These are phyloP conservation scores for Chromobotia macracanthus DNA, from an alignment of 2,797 vertebrate genomes.

Conservation along the genomic window DNA sequence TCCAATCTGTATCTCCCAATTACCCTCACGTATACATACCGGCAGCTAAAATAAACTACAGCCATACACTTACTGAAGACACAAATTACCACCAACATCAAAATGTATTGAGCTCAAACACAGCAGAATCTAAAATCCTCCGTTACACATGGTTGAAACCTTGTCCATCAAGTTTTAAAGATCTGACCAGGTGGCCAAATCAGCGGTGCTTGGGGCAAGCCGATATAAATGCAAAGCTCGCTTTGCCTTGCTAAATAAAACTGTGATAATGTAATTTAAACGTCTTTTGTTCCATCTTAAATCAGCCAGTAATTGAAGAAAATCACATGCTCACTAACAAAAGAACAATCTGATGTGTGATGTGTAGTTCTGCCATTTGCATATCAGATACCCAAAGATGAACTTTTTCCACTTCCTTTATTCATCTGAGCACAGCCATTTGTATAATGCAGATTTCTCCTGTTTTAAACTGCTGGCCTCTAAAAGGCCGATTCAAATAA, in stretches of 20 bases:
- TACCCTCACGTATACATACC: conserved; percentile 19
- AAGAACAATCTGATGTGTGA: conserved; percentile 20
- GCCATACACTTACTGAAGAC: neutral
- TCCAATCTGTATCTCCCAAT: conserved; percentile 42
- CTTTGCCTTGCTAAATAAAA: conserved; percentile 11
- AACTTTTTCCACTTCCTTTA: conserved; percentile 43
- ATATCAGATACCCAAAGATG: neutral
- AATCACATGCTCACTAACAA: conserved; percentile 24
- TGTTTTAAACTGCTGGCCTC: conserved; percentile 24
- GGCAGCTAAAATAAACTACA: conserved; percentile 18
- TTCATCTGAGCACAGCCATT: conserved; percentile 15
- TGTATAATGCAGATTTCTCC: conserved; percentile 30
- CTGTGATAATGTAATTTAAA: neutral
- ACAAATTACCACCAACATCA: neutral
- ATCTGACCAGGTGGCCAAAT: neutral
- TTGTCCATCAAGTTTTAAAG: neutral
- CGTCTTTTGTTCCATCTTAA: conserved; percentile 15
- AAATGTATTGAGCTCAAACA: neutral
- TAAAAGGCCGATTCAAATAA: conserved; percentile 50
- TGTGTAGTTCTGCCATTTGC: neutral
- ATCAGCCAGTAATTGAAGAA: conserved; percentile 56
- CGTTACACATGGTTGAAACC: neutral
- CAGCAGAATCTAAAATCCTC: neutral
- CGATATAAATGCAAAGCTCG: neutral
- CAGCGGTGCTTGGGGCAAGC: too few relatives aligned